phyloP scores from a whole-genome alignment of 2,797 vertebrate species.

The Mormyrus proboscirostris region DNA sequence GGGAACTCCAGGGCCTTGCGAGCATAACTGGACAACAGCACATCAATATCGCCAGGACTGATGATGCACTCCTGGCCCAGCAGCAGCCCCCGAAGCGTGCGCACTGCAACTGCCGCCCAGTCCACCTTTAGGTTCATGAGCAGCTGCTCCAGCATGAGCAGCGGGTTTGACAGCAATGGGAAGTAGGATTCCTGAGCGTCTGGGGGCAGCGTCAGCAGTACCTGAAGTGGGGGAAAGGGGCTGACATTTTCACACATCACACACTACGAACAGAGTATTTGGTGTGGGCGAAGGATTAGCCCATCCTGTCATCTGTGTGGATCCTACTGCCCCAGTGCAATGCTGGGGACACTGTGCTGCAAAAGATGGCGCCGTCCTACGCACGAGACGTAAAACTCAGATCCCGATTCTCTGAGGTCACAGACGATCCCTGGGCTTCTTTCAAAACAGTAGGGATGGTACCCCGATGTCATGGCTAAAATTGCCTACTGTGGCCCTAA shows the following conservation, averaged over 20 bases:
- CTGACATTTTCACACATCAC: not conserved
- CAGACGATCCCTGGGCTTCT: not conserved
- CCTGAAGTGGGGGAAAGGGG: constrained; percentile 49
- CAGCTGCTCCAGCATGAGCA: constrained; percentile 93
- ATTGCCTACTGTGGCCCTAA: not conserved
- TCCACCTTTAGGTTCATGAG: constrained; percentile 98
- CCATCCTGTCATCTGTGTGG: not conserved
- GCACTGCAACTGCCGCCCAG: constrained; percentile 76
- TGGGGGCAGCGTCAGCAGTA: constrained; percentile 81
- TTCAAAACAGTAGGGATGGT: not conserved
- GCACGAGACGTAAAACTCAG: not conserved
- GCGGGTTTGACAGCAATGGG: constrained; percentile 77
- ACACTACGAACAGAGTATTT: not conserved
- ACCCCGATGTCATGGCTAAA: not conserved
- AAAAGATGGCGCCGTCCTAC: not conserved
- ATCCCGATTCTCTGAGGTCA: not conserved
- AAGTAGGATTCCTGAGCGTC: constrained; percentile 73
- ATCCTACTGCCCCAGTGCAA: not conserved
- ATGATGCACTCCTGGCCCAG: constrained; percentile 72
- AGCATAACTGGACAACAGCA: constrained; percentile 77
- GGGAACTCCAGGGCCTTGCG: constrained; percentile 84
- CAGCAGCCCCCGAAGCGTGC: constrained; percentile 71
- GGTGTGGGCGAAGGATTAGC: not conserved
- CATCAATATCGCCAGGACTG: constrained; percentile 68
- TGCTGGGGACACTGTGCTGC: not conserved